Percentiles rank a stretch among this genome's conserved stretches.
These are phyloP conservation scores for Lepidurus packardi DNA, from an alignment of 1,140 invertebrate genomes.

Conservation along the genomic window DNA sequence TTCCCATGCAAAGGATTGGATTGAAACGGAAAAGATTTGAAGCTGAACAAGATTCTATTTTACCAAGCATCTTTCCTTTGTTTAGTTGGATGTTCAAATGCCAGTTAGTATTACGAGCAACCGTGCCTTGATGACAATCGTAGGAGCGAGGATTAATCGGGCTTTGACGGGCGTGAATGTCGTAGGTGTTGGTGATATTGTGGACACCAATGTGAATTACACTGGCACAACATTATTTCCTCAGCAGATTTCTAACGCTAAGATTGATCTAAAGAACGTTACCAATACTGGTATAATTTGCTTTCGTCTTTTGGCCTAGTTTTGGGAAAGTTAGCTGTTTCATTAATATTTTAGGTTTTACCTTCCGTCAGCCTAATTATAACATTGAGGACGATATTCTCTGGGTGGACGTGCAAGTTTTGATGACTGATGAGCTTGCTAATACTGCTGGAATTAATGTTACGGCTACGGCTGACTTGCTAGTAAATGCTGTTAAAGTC, in stretches of 20 bases:
- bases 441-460: background rate
- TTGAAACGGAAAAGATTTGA: too few species aligned
- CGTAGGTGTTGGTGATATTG: background rate
- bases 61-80: too few species aligned
- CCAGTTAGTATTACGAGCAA: background rate
- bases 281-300: background rate
- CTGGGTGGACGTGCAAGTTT: slow-evolving; percentile 1
- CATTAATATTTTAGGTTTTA: background rate
- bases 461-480: background rate
- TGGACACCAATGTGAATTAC: background rate
- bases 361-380: background rate
- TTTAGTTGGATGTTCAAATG: background rate
- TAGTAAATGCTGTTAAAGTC: background rate
- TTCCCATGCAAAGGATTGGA: background rate
- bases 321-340: background rate
- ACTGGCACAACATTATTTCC: background rate
- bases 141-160: background rate
- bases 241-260: background rate
- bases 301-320: background rate
- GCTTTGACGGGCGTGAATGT: background rate
- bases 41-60: too few species aligned
- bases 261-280: background rate
- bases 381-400: background rate
- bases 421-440: background rate
- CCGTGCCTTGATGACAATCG: background rate